Percentiles rank a stretch among this genome's conserved stretches.
Conservation (phyloP, 2,113 vertebrate genomes). For the Furnarius figulus region DNA sequence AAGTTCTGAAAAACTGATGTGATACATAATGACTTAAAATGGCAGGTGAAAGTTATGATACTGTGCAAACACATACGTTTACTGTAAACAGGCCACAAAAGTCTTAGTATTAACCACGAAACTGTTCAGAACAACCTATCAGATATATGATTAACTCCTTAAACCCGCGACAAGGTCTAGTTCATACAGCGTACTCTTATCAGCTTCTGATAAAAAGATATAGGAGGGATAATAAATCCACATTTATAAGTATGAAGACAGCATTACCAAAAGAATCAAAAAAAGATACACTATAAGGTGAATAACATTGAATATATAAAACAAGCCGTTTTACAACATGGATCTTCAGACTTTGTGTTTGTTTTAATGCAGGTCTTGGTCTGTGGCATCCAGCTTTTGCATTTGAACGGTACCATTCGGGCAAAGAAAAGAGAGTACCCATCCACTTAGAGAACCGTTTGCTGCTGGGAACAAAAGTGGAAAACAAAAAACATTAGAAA, state of each 20-base stretch:
- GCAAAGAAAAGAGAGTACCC: slow-evolving; percentile 46
- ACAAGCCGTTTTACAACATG: neutral
- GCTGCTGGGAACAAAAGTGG: slow-evolving; percentile 31
- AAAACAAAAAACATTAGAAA: slow-evolving; percentile 43
- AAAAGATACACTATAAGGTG: slow-evolving; percentile 20
- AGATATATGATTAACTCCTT: neutral
- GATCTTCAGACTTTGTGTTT: slow-evolving; percentile 43
- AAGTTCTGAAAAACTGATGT: neutral
- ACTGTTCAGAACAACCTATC: neutral
- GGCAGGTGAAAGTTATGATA: neutral
- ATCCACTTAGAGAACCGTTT: slow-evolving; percentile 15
- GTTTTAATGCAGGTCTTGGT: slow-evolving; percentile 36
- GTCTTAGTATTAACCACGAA: neutral
- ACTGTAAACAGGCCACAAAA: slow-evolving; percentile 23
- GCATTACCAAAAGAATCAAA: slow-evolving; percentile 24
- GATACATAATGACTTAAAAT: neutral
- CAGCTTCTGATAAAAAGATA: slow-evolving; percentile 14
- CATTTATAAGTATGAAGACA: slow-evolving; percentile 26
- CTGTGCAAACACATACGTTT: slow-evolving; percentile 21
- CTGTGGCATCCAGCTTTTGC: slow-evolving; percentile 32
- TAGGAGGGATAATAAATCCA: slow-evolving; percentile 11
- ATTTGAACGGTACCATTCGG: neutral
- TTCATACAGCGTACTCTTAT: neutral
- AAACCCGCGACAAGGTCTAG: neutral
- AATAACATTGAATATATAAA: slow-evolving; percentile 54